Base-by-base conservation (phyloP, 2,888 invertebrate species). In the Orgyia antiqua region DNA sequence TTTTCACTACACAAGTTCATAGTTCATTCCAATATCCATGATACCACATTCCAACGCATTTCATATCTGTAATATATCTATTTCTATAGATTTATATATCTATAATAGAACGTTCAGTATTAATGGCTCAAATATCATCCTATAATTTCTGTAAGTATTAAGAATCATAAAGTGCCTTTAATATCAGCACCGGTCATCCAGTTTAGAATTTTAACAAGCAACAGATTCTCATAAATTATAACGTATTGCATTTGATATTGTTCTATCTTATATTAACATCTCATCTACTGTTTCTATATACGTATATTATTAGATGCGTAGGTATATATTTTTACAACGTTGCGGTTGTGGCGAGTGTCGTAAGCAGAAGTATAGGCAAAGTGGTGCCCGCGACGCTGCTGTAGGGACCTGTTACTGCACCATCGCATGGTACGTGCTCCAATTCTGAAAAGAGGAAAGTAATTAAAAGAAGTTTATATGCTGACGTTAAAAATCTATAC, bases 361-460 rank as follows among this genome's bases (percentile, higher is more conserved):
- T 84, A 4, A 86, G 66, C 27, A 86, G 50, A 20, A 82, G 58
- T 24, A 84, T 57, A 0, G 86, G 84, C 10, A 84, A 54, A 5
- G 74, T 74, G 1, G 83, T 82, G 9, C 79, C 82, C 0, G 84
- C 86, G 0, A 83, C 78, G 45, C 86, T 87, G 58, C 87, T 87
- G 50, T 86, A 83, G 0, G 83, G 86, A 0, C 86, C 86, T 0
- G 87, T 87, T 2, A 87, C 86, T 1, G 87, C 87, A 3, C 87
- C 77, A 31, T 87, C 87, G 38, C 87, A 87, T 2, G 87, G 86
- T 6, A 75, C 79, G 29, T 74, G 80, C 45, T 84, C 84, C 58
- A 86, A 39, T 62, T 82, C 86, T 86, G 74, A 32, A 78, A 76
- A 33, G 2, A 31, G 34, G 21, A 25, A 11, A 21, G 21, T 10